Conservation (phyloP, 1,140 invertebrate species). For the Cataglyphis hispanica region DNA sequence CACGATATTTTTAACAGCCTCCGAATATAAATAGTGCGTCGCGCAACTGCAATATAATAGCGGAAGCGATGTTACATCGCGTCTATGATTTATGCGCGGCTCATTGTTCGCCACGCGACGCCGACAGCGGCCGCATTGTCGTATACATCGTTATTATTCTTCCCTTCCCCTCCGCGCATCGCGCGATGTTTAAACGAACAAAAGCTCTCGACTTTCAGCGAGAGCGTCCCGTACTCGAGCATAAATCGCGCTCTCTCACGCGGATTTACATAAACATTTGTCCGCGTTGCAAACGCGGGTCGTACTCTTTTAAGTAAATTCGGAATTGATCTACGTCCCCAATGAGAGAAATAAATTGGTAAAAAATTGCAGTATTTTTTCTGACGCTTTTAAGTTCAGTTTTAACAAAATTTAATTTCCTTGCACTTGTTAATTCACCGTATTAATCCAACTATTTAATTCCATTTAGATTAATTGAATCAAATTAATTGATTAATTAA, state of each 20-base stretch:
- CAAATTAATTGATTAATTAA: neutral
- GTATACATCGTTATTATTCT: constrained; percentile 70
- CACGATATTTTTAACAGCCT: constrained; percentile 33
- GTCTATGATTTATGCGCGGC: constrained; percentile 70
- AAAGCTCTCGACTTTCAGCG: constrained; percentile 64
- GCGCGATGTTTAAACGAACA: constrained; percentile 64
- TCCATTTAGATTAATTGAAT: neutral
- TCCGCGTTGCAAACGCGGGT: constrained; percentile 21
- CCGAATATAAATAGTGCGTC: constrained; percentile 61
- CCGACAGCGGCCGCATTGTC: constrained; percentile 66
- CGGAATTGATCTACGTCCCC: constrained; percentile 19
- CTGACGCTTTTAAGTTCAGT: neutral
- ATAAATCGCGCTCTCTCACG: constrained; percentile 38
- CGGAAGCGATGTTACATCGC: constrained; percentile 61
- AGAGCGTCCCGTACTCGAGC: constrained; percentile 17
- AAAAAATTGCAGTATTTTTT: neutral
- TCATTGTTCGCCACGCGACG: constrained; percentile 74
- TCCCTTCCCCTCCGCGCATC: constrained; percentile 29
- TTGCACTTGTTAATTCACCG: too few relatives aligned
- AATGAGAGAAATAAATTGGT: too few relatives aligned
- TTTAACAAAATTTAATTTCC: neutral
- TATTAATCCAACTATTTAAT: neutral
- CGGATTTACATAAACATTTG: constrained; percentile 53
- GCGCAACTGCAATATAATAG: constrained; percentile 63
- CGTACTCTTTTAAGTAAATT: constrained; percentile 4